Percentiles rank a stretch among this genome's conserved stretches.
Conservation (phyloP, 2,888 invertebrate genomes). For the Pristionchus mayeri region DNA sequence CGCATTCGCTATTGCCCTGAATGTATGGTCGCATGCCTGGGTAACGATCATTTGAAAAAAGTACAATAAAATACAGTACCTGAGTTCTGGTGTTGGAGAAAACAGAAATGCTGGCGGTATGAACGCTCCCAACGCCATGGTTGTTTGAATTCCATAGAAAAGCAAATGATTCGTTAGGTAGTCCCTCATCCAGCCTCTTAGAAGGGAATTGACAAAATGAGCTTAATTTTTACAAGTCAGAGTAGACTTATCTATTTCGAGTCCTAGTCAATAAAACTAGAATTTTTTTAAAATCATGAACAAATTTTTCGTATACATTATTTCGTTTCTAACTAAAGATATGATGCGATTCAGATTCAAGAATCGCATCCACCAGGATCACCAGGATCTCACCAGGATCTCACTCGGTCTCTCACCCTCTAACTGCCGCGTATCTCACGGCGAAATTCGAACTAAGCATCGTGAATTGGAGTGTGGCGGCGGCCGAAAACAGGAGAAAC, state of each 20-base stretch:
- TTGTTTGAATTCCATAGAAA: neutral
- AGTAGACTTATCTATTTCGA: no score
- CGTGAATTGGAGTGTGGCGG: neutral
- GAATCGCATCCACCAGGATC: no score
- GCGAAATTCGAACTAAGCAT: neutral
- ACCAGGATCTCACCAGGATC: no score
- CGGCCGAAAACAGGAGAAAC: neutral
- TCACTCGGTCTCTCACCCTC: no score
- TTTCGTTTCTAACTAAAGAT: no score
- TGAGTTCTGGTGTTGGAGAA: neutral
- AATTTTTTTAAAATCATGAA: no score
- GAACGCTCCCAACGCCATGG: neutral
- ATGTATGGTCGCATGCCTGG: no score
- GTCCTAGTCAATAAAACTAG: no score
- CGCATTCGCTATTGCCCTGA: neutral
- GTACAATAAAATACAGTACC: neutral
- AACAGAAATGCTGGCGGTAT: neutral
- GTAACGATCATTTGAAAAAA: neutral
- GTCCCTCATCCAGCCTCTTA: neutral
- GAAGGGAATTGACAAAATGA: no score
- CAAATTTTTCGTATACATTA: no score
- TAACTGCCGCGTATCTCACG: neutral
- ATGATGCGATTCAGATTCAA: no score
- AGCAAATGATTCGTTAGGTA: neutral
- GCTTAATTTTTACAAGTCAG: no score